Evolutionary conservation across 2,113 vertebrate genomes (phyloP).

Genomic region (Kobus ellipsiprymnus): DNA sequence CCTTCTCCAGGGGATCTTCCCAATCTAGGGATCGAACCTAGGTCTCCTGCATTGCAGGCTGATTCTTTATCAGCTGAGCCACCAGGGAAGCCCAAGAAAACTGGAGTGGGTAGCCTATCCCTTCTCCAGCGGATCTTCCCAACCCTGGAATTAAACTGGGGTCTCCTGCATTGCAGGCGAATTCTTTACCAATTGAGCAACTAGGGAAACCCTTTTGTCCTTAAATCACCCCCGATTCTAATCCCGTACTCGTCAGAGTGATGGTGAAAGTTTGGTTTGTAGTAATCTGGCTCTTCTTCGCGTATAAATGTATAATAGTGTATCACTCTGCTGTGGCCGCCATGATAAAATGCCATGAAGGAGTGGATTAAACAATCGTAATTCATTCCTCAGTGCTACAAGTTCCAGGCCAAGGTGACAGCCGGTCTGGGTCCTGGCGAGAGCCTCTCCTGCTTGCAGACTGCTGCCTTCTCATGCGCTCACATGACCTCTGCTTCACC

Average conservation of each 20-base stretch:
- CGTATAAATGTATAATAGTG: neutral
- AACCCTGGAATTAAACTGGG: neutral
- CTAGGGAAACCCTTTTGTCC: neutral
- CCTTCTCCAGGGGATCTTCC: neutral
- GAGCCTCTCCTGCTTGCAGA: neutral
- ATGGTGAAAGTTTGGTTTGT: neutral
- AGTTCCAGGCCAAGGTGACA: neutral
- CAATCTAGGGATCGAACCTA: neutral
- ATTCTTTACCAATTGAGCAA: neutral
- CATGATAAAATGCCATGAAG: neutral
- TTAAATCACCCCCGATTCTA: neutral
- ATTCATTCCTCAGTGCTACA: neutral
- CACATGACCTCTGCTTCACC: neutral
- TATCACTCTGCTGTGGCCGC: neutral
- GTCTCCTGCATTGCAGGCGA: neutral
- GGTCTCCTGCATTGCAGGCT: neutral
- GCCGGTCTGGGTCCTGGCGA: neutral
- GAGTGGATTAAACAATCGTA: neutral
- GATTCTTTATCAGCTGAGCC: neutral
- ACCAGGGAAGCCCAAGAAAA: neutral
- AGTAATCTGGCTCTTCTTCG: neutral
- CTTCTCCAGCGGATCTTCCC: neutral
- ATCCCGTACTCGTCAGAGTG: neutral
- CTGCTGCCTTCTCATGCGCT: neutral
- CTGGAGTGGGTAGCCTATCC: neutral